phyloP scores from a whole-genome alignment of 2,888 invertebrate genomes.

The Baccha elongata region DNA sequence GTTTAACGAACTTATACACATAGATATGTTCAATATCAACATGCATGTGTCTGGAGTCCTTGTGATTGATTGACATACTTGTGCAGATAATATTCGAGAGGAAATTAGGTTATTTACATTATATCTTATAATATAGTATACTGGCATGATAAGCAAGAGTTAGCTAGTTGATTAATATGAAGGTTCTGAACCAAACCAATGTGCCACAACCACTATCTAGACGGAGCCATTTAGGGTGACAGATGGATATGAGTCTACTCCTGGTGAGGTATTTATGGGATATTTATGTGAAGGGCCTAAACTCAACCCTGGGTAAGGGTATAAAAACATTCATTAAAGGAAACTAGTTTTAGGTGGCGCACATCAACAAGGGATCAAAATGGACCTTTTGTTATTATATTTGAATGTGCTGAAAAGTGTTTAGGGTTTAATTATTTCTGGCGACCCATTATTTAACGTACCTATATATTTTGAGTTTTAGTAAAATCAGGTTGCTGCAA shows the following conservation, averaged over 20 bases:
- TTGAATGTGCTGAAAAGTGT: too few relatives aligned
- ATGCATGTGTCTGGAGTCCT: conserved; percentile 6
- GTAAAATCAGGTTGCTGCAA: too few relatives aligned
- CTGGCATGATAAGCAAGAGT: conserved; percentile 2
- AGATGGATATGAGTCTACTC: conserved; percentile 28
- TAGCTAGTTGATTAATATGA: conserved; percentile 35
- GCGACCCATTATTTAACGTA: too few relatives aligned
- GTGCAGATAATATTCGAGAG: conserved; percentile 38
- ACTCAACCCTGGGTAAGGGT: neutral
- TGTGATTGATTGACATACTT: conserved; percentile 40
- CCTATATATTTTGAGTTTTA: too few relatives aligned
- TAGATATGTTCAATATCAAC: neutral
- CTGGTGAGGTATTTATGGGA: conserved; percentile 38
- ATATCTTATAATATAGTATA: neutral
- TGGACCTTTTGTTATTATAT: too few relatives aligned
- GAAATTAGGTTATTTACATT: conserved; percentile 50
- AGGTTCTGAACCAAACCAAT: neutral
- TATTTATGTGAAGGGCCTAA: conserved; percentile 45
- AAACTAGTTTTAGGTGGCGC: neutral
- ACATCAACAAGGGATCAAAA: too few relatives aligned
- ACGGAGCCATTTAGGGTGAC: conserved; percentile 16
- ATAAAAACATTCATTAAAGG: neutral
- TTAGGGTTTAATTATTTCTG: too few relatives aligned
- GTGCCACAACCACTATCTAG: neutral
- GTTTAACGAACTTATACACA: neutral